Evolutionary conservation across 2,797 vertebrate genomes (phyloP).

Genomic region (Mionectes olivaceus): DNA sequence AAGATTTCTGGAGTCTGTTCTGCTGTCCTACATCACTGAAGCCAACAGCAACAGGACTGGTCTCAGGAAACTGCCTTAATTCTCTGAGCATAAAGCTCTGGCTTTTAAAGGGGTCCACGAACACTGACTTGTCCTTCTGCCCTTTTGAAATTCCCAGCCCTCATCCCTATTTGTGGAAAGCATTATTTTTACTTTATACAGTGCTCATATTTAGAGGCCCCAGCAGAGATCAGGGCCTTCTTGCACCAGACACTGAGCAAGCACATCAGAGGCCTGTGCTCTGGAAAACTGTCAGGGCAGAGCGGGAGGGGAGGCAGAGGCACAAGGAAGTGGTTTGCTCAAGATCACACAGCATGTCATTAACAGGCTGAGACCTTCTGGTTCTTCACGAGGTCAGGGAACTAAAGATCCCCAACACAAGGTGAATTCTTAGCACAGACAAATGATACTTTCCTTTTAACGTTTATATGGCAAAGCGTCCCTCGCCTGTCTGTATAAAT

Average conservation of each 20-base stretch:
- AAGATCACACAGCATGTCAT: neutral
- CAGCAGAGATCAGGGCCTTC: neutral
- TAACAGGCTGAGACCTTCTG: neutral
- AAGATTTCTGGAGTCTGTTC: constrained; percentile 18
- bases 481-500: neutral
- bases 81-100: neutral
- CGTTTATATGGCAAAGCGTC: fast-evolving
- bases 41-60: constrained; percentile 17
- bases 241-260: neutral
- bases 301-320: neutral
- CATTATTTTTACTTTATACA: constrained; percentile 4
- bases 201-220: neutral
- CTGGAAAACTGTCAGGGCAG: neutral
- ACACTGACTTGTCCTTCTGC: neutral
- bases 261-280: neutral
- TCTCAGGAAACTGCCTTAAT: neutral
- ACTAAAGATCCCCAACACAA: neutral
- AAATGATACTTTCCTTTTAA: neutral
- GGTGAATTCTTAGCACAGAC: neutral
- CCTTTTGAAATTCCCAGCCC: neutral
- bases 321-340: neutral
- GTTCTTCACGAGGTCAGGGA: neutral
- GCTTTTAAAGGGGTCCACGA: neutral
- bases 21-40: constrained; percentile 17
- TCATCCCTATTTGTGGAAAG: neutral